Evolutionary conservation across 2,113 vertebrate genomes (phyloP), one percentile per base, ranked within the genome.

Genomic region (Salvelinus fontinalis): DNA sequence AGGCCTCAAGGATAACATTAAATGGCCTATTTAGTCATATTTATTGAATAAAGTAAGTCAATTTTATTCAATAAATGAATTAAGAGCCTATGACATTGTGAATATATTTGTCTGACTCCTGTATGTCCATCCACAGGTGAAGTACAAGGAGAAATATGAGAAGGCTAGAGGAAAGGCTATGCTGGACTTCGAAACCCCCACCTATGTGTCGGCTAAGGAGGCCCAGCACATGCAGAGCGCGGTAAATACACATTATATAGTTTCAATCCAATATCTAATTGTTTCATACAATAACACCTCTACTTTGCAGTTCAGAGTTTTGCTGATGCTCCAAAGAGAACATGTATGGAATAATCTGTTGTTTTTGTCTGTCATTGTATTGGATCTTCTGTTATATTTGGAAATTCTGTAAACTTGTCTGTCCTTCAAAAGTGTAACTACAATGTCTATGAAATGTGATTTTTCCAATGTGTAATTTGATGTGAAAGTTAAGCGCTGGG

Each of bases 111-210:
- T 76, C 14, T 66, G 24, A 26, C 27, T 76, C 12, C 26, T 69
- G 27, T 70, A 31, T 65, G 24, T 70, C n/a, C 67, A n/a, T 71
- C 72, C 57, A 0, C 91, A 99, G 98, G 95, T 99, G 79, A 99
- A 97, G 92, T 99, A 99, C 92, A 99, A 94, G 88, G 98, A 99
- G 85, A 97, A 98, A 71, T 99, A 99, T 77, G 97, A 99, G 93
- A 98, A 92, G 86, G 97, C 98, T 82, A 96, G 92, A 91, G 98
- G 98, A 60, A 99, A 97, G 75, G 91, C 97, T 72, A 99, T 99
- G 98, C 20, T 99, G 93, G 98, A 99, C 92, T 99, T 98, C 81
- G 98, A 99, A 90, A 99, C 98, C 0, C 98, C 98, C 54, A 96
- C 96, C 0, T 99, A 99, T 70, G 89, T 99, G 83, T 97, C 97